A percentile compares a stretch with the other conserved stretches of the same genome.
phyloP scores from a whole-genome alignment of 2,888 invertebrate genomes.

The Mystacides longicornis region DNA sequence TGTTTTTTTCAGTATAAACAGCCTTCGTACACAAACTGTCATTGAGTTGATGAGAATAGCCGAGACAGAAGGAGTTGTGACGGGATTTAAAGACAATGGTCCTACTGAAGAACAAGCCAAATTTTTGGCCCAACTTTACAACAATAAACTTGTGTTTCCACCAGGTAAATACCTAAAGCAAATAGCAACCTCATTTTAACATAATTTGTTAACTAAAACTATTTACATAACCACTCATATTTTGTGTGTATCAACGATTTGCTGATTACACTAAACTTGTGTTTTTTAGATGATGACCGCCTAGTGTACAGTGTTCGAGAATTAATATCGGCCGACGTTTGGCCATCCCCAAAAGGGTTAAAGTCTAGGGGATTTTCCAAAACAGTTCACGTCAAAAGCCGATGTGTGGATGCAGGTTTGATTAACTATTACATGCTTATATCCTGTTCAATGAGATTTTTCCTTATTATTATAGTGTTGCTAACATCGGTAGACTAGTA shows the following conservation, averaged over 20 bases:
- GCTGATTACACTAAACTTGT: neutral
- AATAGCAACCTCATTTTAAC: neutral
- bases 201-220: neutral
- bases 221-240: neutral
- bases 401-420: constrained; percentile 80
- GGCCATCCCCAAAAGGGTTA: constrained; percentile 71
- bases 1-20: constrained; percentile 63
- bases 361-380: constrained; percentile 69
- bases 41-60: constrained; percentile 55
- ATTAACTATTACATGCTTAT: too few species aligned
- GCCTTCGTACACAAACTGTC: constrained; percentile 69
- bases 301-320: constrained; percentile 92
- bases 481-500: too few species aligned
- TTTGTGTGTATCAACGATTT: neutral
- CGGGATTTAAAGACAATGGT: constrained; percentile 29
- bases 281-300: constrained; percentile 56
- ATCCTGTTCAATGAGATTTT: too few species aligned
- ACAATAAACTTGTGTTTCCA: constrained; percentile 63
- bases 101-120: constrained; percentile 38
- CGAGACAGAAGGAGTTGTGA: constrained; percentile 31
- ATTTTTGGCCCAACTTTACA: constrained; percentile 53
- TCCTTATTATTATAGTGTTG: too few species aligned
- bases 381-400: constrained; percentile 72
- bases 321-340: constrained; percentile 80
- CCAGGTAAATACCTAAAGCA: constrained; percentile 46